phyloP scores from a whole-genome alignment of 2,888 invertebrate genomes.

The Celastrina argiolus region DNA sequence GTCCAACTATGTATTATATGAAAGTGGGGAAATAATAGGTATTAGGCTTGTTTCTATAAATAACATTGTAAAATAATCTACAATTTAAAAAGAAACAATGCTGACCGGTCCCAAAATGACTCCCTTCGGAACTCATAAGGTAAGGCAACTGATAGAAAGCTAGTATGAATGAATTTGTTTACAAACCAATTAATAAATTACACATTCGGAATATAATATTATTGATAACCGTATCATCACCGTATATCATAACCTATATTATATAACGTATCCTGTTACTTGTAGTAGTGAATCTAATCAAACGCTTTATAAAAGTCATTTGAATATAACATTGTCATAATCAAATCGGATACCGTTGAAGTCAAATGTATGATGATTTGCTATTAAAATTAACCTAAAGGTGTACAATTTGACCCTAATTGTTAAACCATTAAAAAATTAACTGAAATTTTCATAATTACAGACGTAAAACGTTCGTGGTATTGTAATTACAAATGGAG shows the following conservation, averaged over 20 bases:
- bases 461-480: neutral
- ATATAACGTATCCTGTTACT: neutral
- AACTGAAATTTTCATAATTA: constrained; percentile 6
- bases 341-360: neutral
- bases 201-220: neutral
- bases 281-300: neutral
- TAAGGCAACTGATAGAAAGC: neutral
- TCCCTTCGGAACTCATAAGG: neutral
- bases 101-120: neutral
- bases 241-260: neutral
- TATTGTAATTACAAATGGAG: constrained; percentile 14
- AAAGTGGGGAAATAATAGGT: neutral
- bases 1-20: neutral
- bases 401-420: constrained; percentile 7
- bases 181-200: neutral
- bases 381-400: neutral
- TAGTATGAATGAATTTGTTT: neutral
- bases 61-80: neutral
- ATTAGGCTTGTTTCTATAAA: neutral
- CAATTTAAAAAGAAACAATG: neutral
- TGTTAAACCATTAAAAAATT: constrained; percentile 6
- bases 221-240: neutral
- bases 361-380: neutral
- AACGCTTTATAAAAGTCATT: neutral
- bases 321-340: neutral